Conservation (phyloP, 2,888 invertebrate genomes). For the Melieria crassipennis region DNA sequence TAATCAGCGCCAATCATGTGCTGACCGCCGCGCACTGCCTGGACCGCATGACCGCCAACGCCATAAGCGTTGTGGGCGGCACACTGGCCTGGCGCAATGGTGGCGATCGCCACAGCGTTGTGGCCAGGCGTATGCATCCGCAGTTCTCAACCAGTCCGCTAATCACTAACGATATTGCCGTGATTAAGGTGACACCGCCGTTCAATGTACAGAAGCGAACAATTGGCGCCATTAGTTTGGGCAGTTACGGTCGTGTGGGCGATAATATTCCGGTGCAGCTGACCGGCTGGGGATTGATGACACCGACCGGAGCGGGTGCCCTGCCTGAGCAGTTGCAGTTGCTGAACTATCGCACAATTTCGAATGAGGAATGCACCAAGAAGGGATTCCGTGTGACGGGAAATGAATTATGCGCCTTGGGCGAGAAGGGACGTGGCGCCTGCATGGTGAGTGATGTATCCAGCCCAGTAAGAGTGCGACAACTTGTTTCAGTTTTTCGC, state of each 20-base stretch:
- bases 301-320: slow-evolving; percentile 44
- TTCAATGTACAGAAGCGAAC: slow-evolving; percentile 51
- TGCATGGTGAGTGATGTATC: slow-evolving; percentile 56
- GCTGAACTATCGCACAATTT: slow-evolving; percentile 58
- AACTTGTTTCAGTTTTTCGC: not conserved
- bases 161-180: slow-evolving; percentile 58
- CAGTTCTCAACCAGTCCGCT: slow-evolving; percentile 48
- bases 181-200: slow-evolving; percentile 54
- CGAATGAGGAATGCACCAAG: slow-evolving; percentile 58
- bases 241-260: slow-evolving; percentile 49
- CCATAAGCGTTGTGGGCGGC: slow-evolving; percentile 54
- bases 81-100: slow-evolving; percentile 52
- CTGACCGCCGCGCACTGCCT: slow-evolving; percentile 65
- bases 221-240: slow-evolving; percentile 48
- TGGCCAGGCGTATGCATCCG: slow-evolving; percentile 55
- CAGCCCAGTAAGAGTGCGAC: not conserved
- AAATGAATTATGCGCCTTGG: slow-evolving; percentile 61
- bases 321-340: slow-evolving; percentile 60
- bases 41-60: slow-evolving; percentile 46
- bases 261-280: slow-evolving; percentile 53
- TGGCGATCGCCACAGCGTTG: slow-evolving; percentile 53
- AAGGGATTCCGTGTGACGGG: slow-evolving; percentile 57
- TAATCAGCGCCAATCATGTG: slow-evolving; percentile 56
- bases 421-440: slow-evolving; percentile 55
- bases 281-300: slow-evolving; percentile 63